These are phyloP conservation scores for Vulpes lagopus DNA, from an alignment of 2,113 vertebrate genomes.

Conservation along the genomic window DNA sequence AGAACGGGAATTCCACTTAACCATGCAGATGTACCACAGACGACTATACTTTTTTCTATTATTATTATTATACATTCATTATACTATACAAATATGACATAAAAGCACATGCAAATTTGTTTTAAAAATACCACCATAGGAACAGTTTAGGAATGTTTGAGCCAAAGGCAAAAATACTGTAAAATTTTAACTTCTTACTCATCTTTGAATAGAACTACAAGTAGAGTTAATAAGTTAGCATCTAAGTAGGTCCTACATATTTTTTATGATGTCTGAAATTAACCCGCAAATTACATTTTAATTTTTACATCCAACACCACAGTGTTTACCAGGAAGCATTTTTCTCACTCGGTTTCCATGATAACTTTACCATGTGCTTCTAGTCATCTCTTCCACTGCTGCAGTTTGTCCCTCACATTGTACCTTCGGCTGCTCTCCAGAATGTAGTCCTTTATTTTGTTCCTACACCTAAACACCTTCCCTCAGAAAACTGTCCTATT, in stretches of 20 bases:
- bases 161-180: background rate
- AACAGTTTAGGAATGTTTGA: background rate
- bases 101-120: background rate
- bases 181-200: background rate
- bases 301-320: background rate
- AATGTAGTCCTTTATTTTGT: background rate
- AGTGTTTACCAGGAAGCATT: background rate
- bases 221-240: background rate
- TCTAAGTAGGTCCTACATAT: background rate
- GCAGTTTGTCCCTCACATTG: background rate
- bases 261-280: conserved; percentile 31
- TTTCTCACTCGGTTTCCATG: background rate
- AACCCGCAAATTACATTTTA: background rate
- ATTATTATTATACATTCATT: background rate
- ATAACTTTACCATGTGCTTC: background rate
- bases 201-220: conserved; percentile 20
- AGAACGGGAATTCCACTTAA: background rate
- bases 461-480: background rate
- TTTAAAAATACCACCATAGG: background rate
- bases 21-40: background rate
- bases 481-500: background rate
- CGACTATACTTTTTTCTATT: background rate
- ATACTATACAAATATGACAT: background rate
- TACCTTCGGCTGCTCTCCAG: background rate
- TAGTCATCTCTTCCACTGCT: background rate